A percentile compares a stretch with the other conserved stretches of the same genome.
Evolutionary conservation across 1,140 invertebrate species (phyloP).

Genomic region (Spodoptera litura): DNA sequence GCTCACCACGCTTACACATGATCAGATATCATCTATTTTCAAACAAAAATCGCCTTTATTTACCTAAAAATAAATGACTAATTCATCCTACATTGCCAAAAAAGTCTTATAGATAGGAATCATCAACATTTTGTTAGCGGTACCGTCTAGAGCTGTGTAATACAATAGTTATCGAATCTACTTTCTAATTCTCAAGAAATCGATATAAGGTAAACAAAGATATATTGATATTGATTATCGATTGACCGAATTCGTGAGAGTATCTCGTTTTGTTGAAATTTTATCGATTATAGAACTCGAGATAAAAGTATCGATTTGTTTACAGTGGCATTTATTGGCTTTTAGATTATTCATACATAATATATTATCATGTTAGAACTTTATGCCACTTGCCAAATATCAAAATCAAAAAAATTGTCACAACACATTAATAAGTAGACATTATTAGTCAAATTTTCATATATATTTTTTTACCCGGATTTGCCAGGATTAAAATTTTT

Average conservation of each 20-base stretch:
- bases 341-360: not conserved
- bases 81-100: slow-evolving; percentile 24
- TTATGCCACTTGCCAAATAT: too few relatives aligned
- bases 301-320: slow-evolving; percentile 29
- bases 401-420: too few relatives aligned
- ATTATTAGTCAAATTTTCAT: too few relatives aligned
- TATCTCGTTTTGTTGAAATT: slow-evolving; percentile 41
- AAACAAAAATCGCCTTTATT: too few relatives aligned
- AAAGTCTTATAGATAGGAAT: slow-evolving; percentile 10
- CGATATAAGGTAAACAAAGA: slow-evolving; percentile 53
- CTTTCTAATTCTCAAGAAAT: slow-evolving; percentile 53
- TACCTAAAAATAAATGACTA: not conserved
- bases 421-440: too few relatives aligned
- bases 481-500: too few relatives aligned
- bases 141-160: slow-evolving; percentile 20
- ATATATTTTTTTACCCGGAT: too few relatives aligned
- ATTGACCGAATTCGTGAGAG: slow-evolving; percentile 46
- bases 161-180: slow-evolving; percentile 41
- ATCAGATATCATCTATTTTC: too few relatives aligned
- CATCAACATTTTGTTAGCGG: slow-evolving; percentile 20
- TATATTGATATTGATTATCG: slow-evolving; percentile 44
- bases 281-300: slow-evolving; percentile 31
- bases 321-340: not conserved
- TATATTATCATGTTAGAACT: not conserved
- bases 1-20: too few relatives aligned